These are phyloP conservation scores for Scytalopus superciliaris DNA, from an alignment of 2,113 vertebrate genomes.

Conservation along the genomic window DNA sequence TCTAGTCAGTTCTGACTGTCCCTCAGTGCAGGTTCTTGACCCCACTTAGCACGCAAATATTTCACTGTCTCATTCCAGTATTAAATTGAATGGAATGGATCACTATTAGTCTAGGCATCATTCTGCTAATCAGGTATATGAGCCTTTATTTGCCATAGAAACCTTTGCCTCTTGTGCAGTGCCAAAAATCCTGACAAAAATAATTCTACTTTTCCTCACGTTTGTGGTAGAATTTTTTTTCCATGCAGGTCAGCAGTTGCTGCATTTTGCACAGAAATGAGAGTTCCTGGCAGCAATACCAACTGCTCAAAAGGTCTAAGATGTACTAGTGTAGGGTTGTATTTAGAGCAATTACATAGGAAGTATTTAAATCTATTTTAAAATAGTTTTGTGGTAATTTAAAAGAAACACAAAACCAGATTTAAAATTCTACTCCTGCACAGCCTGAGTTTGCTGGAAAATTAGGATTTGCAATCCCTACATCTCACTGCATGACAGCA, in stretches of 20 bases:
- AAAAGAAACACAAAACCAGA: background rate
- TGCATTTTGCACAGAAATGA: background rate
- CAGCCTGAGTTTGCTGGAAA: background rate
- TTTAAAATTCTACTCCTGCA: background rate
- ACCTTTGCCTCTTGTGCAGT: background rate
- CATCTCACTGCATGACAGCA: background rate
- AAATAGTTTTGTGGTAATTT: background rate
- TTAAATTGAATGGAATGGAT: background rate
- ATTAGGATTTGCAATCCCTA: background rate
- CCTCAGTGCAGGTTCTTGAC: conserved; percentile 5
- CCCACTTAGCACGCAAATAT: conserved; percentile 18
- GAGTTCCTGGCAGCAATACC: background rate
- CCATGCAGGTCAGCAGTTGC: background rate
- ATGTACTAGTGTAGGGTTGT: background rate
- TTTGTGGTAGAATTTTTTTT: background rate
- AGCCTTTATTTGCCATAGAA: background rate
- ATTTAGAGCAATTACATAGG: background rate
- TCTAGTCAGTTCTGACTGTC: background rate
- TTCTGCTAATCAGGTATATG: background rate
- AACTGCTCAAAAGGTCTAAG: background rate
- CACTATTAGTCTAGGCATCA: conserved; percentile 22
- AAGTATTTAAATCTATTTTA: background rate
- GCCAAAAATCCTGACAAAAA: background rate
- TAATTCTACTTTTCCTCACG: background rate
- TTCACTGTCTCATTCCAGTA: background rate